These are phyloP conservation scores for Scaptomyza flava DNA, from an alignment of 2,888 invertebrate genomes.

Conservation along the genomic window DNA sequence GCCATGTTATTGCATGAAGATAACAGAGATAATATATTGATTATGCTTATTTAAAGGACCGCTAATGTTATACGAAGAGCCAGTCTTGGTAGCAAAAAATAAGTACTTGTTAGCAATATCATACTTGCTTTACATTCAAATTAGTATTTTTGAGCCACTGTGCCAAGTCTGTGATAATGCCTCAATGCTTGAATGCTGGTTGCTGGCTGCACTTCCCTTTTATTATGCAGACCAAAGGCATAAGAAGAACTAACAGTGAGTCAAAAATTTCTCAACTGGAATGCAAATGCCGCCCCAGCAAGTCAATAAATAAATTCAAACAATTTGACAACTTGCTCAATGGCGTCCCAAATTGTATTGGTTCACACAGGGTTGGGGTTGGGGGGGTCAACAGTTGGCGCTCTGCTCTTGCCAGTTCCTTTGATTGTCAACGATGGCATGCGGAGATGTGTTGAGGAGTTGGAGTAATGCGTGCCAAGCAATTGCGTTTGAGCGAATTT, in stretches of 20 bases:
- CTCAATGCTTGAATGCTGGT: background rate
- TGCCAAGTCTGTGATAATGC: constrained; percentile 14
- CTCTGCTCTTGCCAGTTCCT: constrained; percentile 22
- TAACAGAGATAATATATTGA: no score
- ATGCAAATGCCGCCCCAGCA: constrained; percentile 69
- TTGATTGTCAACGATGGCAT: constrained; percentile 60
- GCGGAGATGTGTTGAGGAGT: background rate
- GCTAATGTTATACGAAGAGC: no score
- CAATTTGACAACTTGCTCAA: constrained; percentile 79
- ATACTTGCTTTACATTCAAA: no score
- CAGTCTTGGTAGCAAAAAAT: no score
- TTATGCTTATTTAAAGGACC: no score
- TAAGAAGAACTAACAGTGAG: constrained; percentile 52
- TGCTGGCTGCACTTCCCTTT: constrained; percentile 58
- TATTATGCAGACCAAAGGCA: constrained; percentile 57
- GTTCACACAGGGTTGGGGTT: constrained; percentile 4
- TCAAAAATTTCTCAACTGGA: constrained; percentile 69
- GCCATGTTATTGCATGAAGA: no score
- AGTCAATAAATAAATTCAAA: constrained; percentile 81
- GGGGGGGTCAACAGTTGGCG: constrained; percentile 29
- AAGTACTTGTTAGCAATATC: no score
- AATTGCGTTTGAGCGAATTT: constrained; percentile 80
- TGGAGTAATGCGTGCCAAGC: constrained; percentile 54
- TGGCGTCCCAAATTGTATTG: constrained; percentile 50
- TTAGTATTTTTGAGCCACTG: constrained; percentile 27